Percentiles rank a stretch among this genome's conserved stretches.
phyloP scores from a whole-genome alignment of 2,888 invertebrate genomes.

The Biston betularia region DNA sequence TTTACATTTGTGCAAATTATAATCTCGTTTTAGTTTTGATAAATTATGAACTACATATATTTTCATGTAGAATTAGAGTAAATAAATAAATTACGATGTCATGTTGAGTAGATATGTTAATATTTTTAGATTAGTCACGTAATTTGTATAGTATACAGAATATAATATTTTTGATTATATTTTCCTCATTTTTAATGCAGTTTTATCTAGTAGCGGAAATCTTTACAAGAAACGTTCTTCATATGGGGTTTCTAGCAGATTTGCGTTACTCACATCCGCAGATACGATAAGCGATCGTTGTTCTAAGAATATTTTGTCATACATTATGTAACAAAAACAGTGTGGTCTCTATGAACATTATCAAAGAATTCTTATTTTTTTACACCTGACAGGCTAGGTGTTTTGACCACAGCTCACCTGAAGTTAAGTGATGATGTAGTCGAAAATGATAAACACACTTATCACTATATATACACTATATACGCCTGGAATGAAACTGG shows the following conservation, averaged over 20 bases:
- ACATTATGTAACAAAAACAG: constrained; percentile 11
- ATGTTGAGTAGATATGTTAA: background rate
- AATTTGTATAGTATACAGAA: background rate
- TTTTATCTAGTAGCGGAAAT: constrained; percentile 31
- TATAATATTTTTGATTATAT: background rate
- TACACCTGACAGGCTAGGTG: too few relatives aligned
- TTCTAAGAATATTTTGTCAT: constrained; percentile 43
- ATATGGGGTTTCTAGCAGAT: constrained; percentile 45
- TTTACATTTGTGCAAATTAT: background rate
- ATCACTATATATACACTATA: too few relatives aligned
- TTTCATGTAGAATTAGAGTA: constrained; percentile 16
- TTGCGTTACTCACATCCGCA: constrained; percentile 63
- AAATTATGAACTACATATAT: background rate
- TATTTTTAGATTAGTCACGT: too few relatives aligned
- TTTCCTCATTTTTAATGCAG: constrained; percentile 1
- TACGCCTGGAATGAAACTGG: too few relatives aligned
- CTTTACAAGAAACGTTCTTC: constrained; percentile 30
- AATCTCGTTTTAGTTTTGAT: background rate
- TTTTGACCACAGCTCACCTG: too few relatives aligned
- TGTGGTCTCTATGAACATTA: too few relatives aligned
- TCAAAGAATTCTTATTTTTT: too few relatives aligned
- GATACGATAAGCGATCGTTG: constrained; percentile 42
- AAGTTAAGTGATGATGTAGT: too few relatives aligned
- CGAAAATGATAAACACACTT: too few relatives aligned
- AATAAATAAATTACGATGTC: background rate